Base-by-base conservation (phyloP, 2,888 invertebrate genomes). In the Cacoxenus indagator region DNA sequence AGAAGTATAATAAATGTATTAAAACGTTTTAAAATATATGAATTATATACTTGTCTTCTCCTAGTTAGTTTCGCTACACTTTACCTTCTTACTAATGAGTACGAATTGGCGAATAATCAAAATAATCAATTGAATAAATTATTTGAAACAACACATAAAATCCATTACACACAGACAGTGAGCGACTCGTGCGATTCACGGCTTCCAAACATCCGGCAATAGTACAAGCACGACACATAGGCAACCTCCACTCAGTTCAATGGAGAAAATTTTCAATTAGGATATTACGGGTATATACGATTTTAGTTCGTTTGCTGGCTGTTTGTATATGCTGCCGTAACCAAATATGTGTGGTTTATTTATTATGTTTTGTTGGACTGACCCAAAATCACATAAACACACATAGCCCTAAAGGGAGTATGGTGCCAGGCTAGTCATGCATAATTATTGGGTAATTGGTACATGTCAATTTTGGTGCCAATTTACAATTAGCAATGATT, bases 401-500 rank as follows among this genome's bases (percentile, higher is more conserved):
- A 29, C 29, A 29, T 29, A 11, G 19, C 27, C 29, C 57, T n/a
- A 57, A 29, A 29, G 29, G 57, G 29, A 27, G 5, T 14, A 8
- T 14, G 37, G 14, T 8, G 14, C 37, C 37, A 8, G 37, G 8
- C 8, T 14, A 17, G 17, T 26, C 61, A 22, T 62, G 61, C 61
- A 62, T 62, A 62, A 62, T 62, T 62, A 24, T 43, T 62, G 43
- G 61, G 45, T 62, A 62, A 62, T 62, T 62, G 61, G 43, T 43
- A 19, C 57, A 57, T 57, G 27, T 26, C 29, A 57, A 37, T 37
- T 37, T 37, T 54, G 9, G 22, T 54, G 59, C 31, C 59, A 31
- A 17, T 31, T 59, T 59, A 31, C 59, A 59, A 59, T 59, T 59
- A 59, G 59, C 27, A 17, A 59, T 37, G 19, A 59, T 59, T 37